These are phyloP conservation scores for Agriopis aurantiaria DNA, from an alignment of 2,888 invertebrate species.

Conservation along the genomic window DNA sequence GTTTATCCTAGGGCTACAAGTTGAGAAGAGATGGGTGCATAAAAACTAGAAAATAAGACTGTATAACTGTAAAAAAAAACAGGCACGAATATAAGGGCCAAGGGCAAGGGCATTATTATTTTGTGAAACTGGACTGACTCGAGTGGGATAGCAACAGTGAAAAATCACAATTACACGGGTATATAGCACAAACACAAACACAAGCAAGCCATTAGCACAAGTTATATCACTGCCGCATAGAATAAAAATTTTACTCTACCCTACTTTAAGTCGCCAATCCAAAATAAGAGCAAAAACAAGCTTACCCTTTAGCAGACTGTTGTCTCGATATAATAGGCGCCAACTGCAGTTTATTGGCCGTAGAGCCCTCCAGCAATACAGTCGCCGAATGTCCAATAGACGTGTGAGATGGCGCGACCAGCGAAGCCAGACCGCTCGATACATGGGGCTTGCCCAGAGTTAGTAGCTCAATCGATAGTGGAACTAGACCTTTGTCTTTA, in stretches of 20 bases:
- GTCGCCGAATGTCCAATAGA: conserved; percentile 95
- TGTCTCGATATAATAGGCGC: conserved; percentile 90
- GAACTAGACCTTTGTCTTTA: conserved; percentile 90
- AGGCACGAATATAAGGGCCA: too few species aligned
- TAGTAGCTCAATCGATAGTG: conserved; percentile 91
- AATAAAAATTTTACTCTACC: too few species aligned
- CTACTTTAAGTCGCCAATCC: background rate
- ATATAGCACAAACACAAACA: too few species aligned
- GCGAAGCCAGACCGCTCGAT: conserved; percentile 69
- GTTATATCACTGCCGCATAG: background rate
- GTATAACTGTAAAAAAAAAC: too few species aligned
- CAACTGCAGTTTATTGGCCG: conserved; percentile 93
- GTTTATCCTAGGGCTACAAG: too few species aligned
- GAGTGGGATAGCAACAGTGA: too few species aligned
- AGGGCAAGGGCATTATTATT: too few species aligned
- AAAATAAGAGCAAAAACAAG: background rate
- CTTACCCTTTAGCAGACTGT: conserved; percentile 91
- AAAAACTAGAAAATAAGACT: too few species aligned
- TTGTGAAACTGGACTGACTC: too few species aligned
- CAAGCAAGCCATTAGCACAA: too few species aligned
- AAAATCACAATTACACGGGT: too few species aligned
- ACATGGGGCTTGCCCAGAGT: conserved; percentile 77
- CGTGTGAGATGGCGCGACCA: conserved; percentile 81
- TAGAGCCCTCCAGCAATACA: conserved; percentile 95
- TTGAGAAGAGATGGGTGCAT: too few species aligned